Base-by-base conservation (phyloP, 2,113 vertebrate species). In the Paralichthys olivaceus region DNA sequence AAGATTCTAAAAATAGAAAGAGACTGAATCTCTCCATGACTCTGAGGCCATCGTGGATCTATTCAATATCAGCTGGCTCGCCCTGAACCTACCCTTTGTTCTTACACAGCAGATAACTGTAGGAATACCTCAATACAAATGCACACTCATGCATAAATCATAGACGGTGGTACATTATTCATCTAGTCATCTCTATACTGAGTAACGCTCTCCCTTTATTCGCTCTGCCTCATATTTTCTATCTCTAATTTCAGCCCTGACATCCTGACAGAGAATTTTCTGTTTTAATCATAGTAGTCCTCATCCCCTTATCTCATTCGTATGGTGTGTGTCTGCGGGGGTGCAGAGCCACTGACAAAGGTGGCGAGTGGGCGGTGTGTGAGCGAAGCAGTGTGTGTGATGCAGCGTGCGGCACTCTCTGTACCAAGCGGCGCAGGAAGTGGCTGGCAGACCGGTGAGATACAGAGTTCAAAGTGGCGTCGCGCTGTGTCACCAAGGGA, bases 101-200 rank as follows among this genome's bases (percentile, higher is more conserved):
- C 61, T 63, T 75, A 80, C 79, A 73, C 69, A 81, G 84, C 72
- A 82, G 55, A 83, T 84, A 84, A 87, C 81, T 80, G 80, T 75
- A 40, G 77, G 77, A 90, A 90, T 84, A 85, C 73, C 84, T 91
- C 77, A 22, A 89, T 82, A 90, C 84, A 87, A 90, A 89, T 73
- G 84, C 85, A 71, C 54, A 49, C 73, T 84, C 80, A 85, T 93
- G 84, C 89, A 93, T 93, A 84, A 94, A 90, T 88, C 87, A 94
- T 90, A 60, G 34, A 45, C 0, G 12, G 12, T 29, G 69, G 81
- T 93, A 83, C 87, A 94, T 94, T 89, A 93, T 93, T 94, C 89
- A 94, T 90, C 72, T 56, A 72, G 76, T 84, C 90, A 80, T 90
- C 83, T 81, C 84, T 77, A 64, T 75, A 80, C 87, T 63, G 67